A percentile compares a stretch with the other conserved stretches of the same genome.
Evolutionary conservation across 1,140 invertebrate species (phyloP).

Genomic region (Campodea augens): DNA sequence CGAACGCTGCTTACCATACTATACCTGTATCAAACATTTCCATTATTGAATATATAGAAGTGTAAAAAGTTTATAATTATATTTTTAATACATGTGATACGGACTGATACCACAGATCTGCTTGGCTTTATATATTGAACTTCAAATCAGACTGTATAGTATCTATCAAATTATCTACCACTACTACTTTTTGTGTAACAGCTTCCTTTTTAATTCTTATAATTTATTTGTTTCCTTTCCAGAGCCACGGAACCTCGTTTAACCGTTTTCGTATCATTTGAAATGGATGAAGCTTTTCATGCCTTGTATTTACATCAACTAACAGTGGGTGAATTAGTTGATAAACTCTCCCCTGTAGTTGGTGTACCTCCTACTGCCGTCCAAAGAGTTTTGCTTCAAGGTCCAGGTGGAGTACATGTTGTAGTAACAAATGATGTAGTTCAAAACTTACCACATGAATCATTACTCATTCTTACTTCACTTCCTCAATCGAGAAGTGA

Average conservation of each 20-base stretch:
- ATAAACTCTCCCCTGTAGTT: conserved; percentile 40
- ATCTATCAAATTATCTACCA: background rate
- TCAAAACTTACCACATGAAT: conserved; percentile 39
- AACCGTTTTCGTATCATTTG: conserved; percentile 56
- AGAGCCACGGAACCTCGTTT: conserved; percentile 52
- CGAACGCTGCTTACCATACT: too few relatives aligned
- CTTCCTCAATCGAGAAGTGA: too few relatives aligned
- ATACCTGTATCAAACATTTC: too few relatives aligned
- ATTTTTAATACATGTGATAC: too few relatives aligned
- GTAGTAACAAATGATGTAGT: conserved; percentile 53
- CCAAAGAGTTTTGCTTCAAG: conserved; percentile 43
- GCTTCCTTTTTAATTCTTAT: background rate
- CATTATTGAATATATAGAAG: too few relatives aligned
- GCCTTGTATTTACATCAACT: conserved; percentile 54
- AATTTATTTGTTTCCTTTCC: too few relatives aligned
- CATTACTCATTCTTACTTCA: conserved; percentile 33
- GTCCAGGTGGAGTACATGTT: conserved; percentile 51
- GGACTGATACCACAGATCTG: too few relatives aligned
- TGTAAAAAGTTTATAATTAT: too few relatives aligned
- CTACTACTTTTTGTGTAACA: background rate
- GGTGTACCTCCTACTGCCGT: conserved; percentile 35
- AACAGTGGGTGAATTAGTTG: conserved; percentile 40
- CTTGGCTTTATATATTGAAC: conserved; percentile 9
- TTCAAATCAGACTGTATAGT: too few relatives aligned
- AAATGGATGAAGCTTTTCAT: conserved; percentile 40